Evolutionary conservation across 2,888 invertebrate species (phyloP).

Genomic region (Cactoblastis cactorum): DNA sequence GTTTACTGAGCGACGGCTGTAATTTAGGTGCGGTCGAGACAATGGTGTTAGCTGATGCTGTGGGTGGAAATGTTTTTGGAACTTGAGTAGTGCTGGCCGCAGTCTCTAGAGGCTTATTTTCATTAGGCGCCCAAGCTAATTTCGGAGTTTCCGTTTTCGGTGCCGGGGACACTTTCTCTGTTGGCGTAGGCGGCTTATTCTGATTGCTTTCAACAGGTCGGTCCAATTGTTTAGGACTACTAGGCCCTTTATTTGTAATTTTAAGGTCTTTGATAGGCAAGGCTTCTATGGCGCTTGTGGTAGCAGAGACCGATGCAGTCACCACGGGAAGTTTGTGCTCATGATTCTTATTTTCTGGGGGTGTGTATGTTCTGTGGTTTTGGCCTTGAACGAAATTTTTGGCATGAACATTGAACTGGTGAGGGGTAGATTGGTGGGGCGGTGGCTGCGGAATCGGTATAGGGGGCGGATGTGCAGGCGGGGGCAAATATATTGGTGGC

Average conservation of each 20-base stretch:
- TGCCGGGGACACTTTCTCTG: slow-evolving; percentile 45
- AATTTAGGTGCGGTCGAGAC: slow-evolving; percentile 46
- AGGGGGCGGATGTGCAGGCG: slow-evolving; percentile 55
- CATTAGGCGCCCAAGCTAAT: slow-evolving; percentile 53
- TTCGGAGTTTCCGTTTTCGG: slow-evolving; percentile 54
- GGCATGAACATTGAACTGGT: slow-evolving; percentile 74
- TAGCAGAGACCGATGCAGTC: slow-evolving; percentile 37
- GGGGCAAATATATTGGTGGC: slow-evolving; percentile 66
- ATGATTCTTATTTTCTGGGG: slow-evolving; percentile 44
- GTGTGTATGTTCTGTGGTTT: slow-evolving; percentile 46
- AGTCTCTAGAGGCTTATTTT: slow-evolving; percentile 38
- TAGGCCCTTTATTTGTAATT: slow-evolving; percentile 50
- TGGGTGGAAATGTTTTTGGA: slow-evolving; percentile 47
- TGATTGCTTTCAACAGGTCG: slow-evolving; percentile 36
- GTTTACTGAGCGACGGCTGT: slow-evolving; percentile 47
- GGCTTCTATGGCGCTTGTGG: slow-evolving; percentile 48
- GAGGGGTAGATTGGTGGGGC: slow-evolving; percentile 49
- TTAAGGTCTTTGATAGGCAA: slow-evolving; percentile 69
- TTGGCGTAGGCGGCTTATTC: slow-evolving; percentile 37
- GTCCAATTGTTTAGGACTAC: slow-evolving; percentile 60
- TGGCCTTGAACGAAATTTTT: slow-evolving; percentile 73
- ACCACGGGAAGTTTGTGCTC: slow-evolving; percentile 42
- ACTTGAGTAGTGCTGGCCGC: slow-evolving; percentile 25
- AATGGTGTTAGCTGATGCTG: slow-evolving; percentile 35
- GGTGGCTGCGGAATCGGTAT: slow-evolving; percentile 53